Base-by-base conservation (phyloP, 2,888 invertebrate genomes). In the Dione vanillae region DNA sequence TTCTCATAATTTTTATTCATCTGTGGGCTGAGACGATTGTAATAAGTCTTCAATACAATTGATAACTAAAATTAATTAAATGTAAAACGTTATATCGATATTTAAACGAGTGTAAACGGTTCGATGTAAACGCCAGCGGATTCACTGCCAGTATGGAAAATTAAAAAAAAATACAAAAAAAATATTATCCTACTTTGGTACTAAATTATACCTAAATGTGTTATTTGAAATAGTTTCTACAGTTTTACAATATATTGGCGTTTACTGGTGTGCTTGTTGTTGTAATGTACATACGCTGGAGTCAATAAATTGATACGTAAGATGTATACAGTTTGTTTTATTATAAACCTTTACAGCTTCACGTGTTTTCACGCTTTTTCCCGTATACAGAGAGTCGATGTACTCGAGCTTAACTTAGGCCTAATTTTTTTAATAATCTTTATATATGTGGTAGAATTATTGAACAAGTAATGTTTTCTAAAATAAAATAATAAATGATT, bases 221-320 rank as follows among this genome's bases (percentile, higher is more conserved):
- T 45, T 45, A 43, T 16, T 43, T 58, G 49, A 19, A 47, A 64
- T 64, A 51, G 64, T 51, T 72, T 66, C 71, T 52, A 56, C 67
- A 56, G 37, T 19, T 73, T 56, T 71, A 70, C 73, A 54, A 65
- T 61, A 70, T 43, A 52, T 45, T 47, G 77, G 77, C 80, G 79
- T 79, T 77, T 78, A 79, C 76, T 67, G 72, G 76, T 76, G 77
- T 78, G 77, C 76, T 79, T 80, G 83, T 85, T 82, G 78, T 74
- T 84, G 83, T 84, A 83, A 79, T 85, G 84, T 86, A 87, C 78
- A 87, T 86, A 86, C 78, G 87, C 88, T 84, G 83, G 81, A 80
- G 86, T 87, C 85, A 87, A 87, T 87, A 87, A 86, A 87, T 79
- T 76, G 82, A 83, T 83, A 80, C 80, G 76, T 83, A 82, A 84